phyloP scores from a whole-genome alignment of 2,797 vertebrate species.

The Peromyscus melanophrys region DNA sequence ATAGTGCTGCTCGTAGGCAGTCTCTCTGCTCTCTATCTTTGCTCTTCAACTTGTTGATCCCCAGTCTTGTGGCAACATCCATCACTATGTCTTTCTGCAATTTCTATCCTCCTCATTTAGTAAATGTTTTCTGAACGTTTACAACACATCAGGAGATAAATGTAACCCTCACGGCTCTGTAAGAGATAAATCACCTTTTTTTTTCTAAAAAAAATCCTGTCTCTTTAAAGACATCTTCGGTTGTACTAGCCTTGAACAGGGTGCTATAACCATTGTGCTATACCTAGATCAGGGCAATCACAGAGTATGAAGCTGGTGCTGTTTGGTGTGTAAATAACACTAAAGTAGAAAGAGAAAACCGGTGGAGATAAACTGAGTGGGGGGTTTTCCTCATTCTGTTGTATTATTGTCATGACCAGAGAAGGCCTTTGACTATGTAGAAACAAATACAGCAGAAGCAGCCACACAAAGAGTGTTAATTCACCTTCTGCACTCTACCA shows the following conservation, averaged over 20 bases:
- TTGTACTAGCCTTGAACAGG: background rate
- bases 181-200: background rate
- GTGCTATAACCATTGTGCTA: background rate
- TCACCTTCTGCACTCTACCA: background rate
- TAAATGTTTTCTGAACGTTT: background rate
- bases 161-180: background rate
- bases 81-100: background rate
- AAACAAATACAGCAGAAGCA: background rate
- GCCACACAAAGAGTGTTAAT: background rate
- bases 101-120: background rate
- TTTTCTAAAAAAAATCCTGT: background rate
- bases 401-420: background rate
- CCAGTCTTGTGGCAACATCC: background rate
- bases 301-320: background rate
- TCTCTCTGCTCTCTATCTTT: background rate
- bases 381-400: background rate
- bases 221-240: background rate
- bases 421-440: background rate
- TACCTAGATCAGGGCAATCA: background rate
- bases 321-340: background rate
- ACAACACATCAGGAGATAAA: background rate
- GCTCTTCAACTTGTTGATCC: background rate
- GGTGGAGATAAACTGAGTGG: background rate
- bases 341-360: background rate
- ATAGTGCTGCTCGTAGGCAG: background rate